Base-by-base conservation (phyloP, 2,113 vertebrate genomes). In the Gopherus evgoodei region DNA sequence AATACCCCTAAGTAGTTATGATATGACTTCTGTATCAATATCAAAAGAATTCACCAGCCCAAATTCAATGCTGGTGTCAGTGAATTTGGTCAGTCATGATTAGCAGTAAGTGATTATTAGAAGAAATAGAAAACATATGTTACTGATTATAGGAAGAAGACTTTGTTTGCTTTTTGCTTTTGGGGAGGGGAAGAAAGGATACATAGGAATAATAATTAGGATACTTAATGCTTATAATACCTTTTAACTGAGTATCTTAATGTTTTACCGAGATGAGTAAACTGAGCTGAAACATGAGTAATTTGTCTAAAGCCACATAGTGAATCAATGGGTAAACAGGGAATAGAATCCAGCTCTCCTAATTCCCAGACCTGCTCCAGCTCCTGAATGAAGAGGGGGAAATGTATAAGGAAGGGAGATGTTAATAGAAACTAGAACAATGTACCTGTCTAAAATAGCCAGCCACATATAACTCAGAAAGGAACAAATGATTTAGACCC, bases 1-100 rank as follows among this genome's bases (percentile, higher is more conserved):
- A 22, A 11, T 54, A 54, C 52, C 84, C 49, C 10, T n/a, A 27
- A 57, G 38, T 49, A 22, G 79, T 54, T 81, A 5, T 47, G 24
- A 24, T 8, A 54, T 52, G 49, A 65, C 87, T 9, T 42, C 7
- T 52, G 16, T 44, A 17, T 57, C 21, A 14, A 69, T 0, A 53
- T 59, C 54, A 81, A 82, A 2, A 54, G 44, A 12, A 29, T 59
- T 83, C 62, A 62, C 52, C 11, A 21, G 86, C n/a, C n/a, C 0
- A 0, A 9, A 29, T 21, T 88, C 72, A 9, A 12, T 3, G 0
- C 2, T 42, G 83, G 6, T 69, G 6, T 19, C 72, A 25, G 38
- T 76, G 22, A 76, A 76, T 76, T 44, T 44, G 22, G 72, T 75
- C 22, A 21, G 5, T 5, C 24, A 44, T 76, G 72, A 25, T 44